Base-by-base conservation (phyloP, 2,113 vertebrate genomes). In the Crypturellus undulatus region DNA sequence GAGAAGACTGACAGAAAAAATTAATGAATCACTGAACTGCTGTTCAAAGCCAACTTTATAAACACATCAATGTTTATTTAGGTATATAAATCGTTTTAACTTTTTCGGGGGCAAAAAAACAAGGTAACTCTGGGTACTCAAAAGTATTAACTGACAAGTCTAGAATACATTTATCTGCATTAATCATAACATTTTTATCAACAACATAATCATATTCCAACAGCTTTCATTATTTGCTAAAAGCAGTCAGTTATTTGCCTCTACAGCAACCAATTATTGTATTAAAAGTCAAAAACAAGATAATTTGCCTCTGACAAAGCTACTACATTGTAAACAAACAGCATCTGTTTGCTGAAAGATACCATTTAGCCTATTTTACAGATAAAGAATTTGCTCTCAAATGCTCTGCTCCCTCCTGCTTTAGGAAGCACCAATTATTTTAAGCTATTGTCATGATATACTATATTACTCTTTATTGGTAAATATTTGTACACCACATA, bases 221-320 rank as follows among this genome's bases (percentile, higher is more conserved):
- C 2, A 87, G 69, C 28, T 85, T 95, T 89, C 64, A 65, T 56
- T 83, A 51, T 92, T 67, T 76, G 51, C 51, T 78, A 79, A 95
- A 90, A 70, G 26, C 40, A 80, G 59, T 22, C 60, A 45, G 4
- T 15, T 22, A 64, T 90, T 60, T 85, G 67, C 73, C 76, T 63
- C 56, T 73, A 67, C 92, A 82, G 26, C 13, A 79, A 10, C 82
- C 82, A 65, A 84, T 73, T 77, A 67, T 68, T n/a, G 47, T 51
- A 82, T 34, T 58, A 59, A 84, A 91, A 79, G 11, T 68, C 89
- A 77, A 88, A 87, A 84, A 1, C 43, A 92, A 82, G 69, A 49
- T 59, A 51, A 18, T 77, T 77, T 87, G 80, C 67, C 79, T 92
- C 14, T 10, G 59, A n/a, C 6, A 5, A 79, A 91, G 15, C 42